phyloP scores from a whole-genome alignment of 37 sponge, comb jelly and placozoan species.

The Bolinopsis microptera region DNA sequence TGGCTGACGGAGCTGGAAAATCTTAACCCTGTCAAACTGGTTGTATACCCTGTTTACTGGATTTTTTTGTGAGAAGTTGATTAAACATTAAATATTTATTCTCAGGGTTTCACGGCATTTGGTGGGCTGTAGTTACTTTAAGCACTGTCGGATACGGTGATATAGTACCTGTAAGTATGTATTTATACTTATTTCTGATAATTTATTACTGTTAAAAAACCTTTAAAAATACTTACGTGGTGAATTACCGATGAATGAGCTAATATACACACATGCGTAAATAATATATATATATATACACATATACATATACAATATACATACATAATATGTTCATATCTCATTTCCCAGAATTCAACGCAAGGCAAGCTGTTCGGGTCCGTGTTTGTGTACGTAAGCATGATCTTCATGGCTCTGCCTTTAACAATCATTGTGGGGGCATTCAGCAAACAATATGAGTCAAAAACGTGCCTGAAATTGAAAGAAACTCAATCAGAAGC shows the following conservation, averaged over 20 bases:
- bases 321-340: too few relatives aligned
- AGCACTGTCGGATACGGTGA: not conserved
- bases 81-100: not conserved
- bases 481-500: not conserved
- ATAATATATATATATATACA: too few relatives aligned
- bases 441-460: not conserved
- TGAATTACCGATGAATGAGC: too few relatives aligned
- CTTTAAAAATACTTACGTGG: too few relatives aligned
- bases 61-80: too few relatives aligned
- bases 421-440: constrained; percentile 3
- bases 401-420: not conserved
- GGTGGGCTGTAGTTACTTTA: constrained; percentile 14
- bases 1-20: too few relatives aligned
- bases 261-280: too few relatives aligned
- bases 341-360: not conserved
- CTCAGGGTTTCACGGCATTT: not conserved
- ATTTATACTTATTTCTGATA: too few relatives aligned
- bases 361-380: not conserved
- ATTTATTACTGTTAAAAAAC: too few relatives aligned
- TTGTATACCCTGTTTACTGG: too few relatives aligned
- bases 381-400: not conserved
- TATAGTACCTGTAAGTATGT: not conserved
- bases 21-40: too few relatives aligned
- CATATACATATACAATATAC: too few relatives aligned
- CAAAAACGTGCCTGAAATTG: not conserved